Base-by-base conservation (phyloP, 2,113 vertebrate species). In the Colistium nudipinnis region DNA sequence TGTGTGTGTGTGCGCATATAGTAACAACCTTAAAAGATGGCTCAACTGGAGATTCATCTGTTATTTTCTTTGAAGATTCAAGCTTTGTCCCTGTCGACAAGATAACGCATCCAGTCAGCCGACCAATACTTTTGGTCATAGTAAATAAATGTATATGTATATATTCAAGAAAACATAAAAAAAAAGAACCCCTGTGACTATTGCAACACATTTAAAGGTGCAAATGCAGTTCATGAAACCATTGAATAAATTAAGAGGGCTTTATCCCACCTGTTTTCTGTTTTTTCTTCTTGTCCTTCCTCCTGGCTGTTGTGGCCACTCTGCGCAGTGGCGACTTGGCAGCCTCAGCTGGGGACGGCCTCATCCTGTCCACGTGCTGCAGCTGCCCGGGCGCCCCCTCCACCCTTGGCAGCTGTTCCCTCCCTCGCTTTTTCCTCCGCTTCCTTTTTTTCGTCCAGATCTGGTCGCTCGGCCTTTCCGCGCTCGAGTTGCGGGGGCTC, bases 281-380 rank as follows among this genome's bases (percentile, higher is more conserved):
- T 89, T 95, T 97, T 90, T 95, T 97, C 86, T 95, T 95, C 85
- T 95, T 96, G 54, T 90, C 91, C 88, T 95, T 97, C 79, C 93
- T 96, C 90, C 94, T 95, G 76, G 92, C 92, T 49, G 93, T 81
- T 68, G 93, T 63, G 36, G 94, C 79, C 45, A 92, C 94, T 88
- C 83, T 95, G 65, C 88, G 90, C 36, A 93, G 80, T 60, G 93
- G 92, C 87, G 91, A 90, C 82, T 94, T 95, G 3, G 89, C 92
- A 77, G 91, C 91, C 82, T 94, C 94, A 41, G 92, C 89, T n/a
- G 86, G 73, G 82, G 91, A 88, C 64, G 86, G 83, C 78, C 92
- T 92, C 86, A 91, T 85, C 80, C 90, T 77, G 69, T 93, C 94
- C 27, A 85, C 74, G 36, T 94, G 87, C 90, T 87, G 85, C 92